These are phyloP conservation scores for Dicerorhinus sumatrensis DNA, from an alignment of 2,113 vertebrate genomes.

Conservation along the genomic window DNA sequence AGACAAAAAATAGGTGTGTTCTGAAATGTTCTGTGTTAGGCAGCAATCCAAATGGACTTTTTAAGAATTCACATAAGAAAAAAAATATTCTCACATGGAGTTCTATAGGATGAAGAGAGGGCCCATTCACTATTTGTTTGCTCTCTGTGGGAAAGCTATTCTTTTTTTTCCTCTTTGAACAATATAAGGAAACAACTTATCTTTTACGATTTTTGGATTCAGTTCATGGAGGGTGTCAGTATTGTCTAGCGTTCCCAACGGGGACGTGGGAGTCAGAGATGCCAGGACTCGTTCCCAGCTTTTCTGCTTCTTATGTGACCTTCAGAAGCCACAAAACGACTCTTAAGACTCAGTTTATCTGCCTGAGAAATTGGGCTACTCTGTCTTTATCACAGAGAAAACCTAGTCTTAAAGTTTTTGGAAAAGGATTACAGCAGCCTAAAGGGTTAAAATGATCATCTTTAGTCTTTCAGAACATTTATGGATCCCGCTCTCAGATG, in stretches of 20 bases:
- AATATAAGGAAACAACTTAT: slow-evolving; percentile 75
- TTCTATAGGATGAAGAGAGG: slow-evolving; percentile 80
- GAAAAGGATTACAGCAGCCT: background rate
- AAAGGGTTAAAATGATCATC: background rate
- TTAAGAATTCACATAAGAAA: slow-evolving; percentile 75
- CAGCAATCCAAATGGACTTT: slow-evolving; percentile 69
- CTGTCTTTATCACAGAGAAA: background rate
- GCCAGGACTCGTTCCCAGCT: slow-evolving; percentile 77
- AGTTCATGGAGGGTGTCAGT: slow-evolving; percentile 79
- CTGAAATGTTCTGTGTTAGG: slow-evolving; percentile 71
- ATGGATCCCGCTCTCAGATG: background rate
- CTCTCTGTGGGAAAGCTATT: slow-evolving; percentile 77
- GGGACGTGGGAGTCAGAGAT: slow-evolving; percentile 79
- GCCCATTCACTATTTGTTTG: slow-evolving; percentile 75
- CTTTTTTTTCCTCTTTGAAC: slow-evolving; percentile 62
- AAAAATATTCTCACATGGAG: slow-evolving; percentile 74
- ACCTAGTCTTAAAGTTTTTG: background rate
- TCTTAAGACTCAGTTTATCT: slow-evolving; percentile 69
- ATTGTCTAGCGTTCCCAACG: slow-evolving; percentile 81
- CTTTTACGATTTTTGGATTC: slow-evolving; percentile 79
- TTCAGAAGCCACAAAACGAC: background rate
- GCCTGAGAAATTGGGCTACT: slow-evolving; percentile 43
- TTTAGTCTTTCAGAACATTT: background rate
- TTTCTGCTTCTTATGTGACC: slow-evolving; percentile 73
- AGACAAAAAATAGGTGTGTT: slow-evolving; percentile 66